Evolutionary conservation across 2,888 invertebrate genomes (phyloP), one percentile per base, ranked within the genome.

Genomic region (Cephus pygmeus): DNA sequence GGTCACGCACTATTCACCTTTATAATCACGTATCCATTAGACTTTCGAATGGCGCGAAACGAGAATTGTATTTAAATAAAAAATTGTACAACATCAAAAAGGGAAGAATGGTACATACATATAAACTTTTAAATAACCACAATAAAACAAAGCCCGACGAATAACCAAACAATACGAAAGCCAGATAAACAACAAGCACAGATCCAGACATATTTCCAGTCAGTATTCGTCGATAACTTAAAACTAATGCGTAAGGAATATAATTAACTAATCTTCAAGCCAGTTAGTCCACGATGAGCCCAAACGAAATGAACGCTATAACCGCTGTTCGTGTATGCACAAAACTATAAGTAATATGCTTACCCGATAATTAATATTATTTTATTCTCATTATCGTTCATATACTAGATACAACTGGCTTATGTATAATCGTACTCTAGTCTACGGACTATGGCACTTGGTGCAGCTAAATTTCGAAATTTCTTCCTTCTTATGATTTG

Each of bases 401-500:
- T 76, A 80, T 31, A 71, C 30, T 73, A 73, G 73, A 73, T 76
- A 76, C 36, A 34, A 73, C 75, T 69, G 40, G 33, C 40, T 68
- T 79, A 77, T 77, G 69, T 77, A 23, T 73, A 73, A 40, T 75
- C 77, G 11, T 73, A 36, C 78, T 69, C 74, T 69, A 75, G 31
- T 79, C 33, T 87, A 87, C 79, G 85, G 83, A 85, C 86, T 86
- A 87, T 87, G 87, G 87, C 87, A 87, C 87, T 87, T 87, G 87
- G 87, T 87, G 87, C 87, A 87, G 85, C 85, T 85, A 86, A 56
- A 56, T 80, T 85, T 85, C 74, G 81, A 82, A 83, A 82, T 84
- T 84, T 82, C 81, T 79, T 81, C 68, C 36, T 33, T 31, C 33
- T 34, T 76, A 34, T 30, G 34, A 31, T 34, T 71, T 33, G 68